These are phyloP conservation scores for Hermetia illucens DNA, from an alignment of 1,140 invertebrate species.

Conservation along the genomic window DNA sequence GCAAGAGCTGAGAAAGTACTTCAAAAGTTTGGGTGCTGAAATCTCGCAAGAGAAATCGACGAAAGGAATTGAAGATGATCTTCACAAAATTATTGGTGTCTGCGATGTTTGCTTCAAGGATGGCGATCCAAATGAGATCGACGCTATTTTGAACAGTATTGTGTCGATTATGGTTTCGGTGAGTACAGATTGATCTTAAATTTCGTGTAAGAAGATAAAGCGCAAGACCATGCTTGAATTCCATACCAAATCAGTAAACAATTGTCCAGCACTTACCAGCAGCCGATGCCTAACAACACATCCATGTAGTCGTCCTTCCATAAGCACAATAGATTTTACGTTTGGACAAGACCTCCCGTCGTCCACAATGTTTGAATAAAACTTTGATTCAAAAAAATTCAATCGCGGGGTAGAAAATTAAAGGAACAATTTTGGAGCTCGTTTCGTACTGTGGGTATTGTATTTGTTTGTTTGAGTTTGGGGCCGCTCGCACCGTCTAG, in stretches of 20 bases:
- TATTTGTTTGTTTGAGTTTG: too few species aligned
- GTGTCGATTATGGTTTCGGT: constrained; percentile 85
- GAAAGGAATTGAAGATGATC: constrained; percentile 83
- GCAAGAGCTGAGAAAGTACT: constrained; percentile 73
- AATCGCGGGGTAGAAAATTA: too few species aligned
- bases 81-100: constrained; percentile 88
- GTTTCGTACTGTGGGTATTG: too few species aligned
- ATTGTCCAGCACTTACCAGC: too few species aligned
- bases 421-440: too few species aligned
- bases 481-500: too few species aligned
- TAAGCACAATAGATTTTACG: neutral
- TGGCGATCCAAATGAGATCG: constrained; percentile 62
- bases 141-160: constrained; percentile 76
- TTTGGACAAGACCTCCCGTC: constrained; percentile 1
- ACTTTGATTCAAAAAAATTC: too few species aligned
- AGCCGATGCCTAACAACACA: too few species aligned
- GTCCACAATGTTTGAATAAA: too few species aligned
- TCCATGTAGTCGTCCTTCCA: neutral
- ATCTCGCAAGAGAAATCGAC: constrained; percentile 80
- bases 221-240: too few species aligned
- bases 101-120: constrained; percentile 86
- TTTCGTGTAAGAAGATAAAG: neutral
- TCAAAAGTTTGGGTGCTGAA: constrained; percentile 81
- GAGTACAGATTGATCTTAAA: constrained; percentile 25
- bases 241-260: too few species aligned